A percentile compares a stretch with the other conserved stretches of the same genome.
Conservation (phyloP, 2,888 invertebrate genomes). For the Muschampia plurimacula region DNA sequence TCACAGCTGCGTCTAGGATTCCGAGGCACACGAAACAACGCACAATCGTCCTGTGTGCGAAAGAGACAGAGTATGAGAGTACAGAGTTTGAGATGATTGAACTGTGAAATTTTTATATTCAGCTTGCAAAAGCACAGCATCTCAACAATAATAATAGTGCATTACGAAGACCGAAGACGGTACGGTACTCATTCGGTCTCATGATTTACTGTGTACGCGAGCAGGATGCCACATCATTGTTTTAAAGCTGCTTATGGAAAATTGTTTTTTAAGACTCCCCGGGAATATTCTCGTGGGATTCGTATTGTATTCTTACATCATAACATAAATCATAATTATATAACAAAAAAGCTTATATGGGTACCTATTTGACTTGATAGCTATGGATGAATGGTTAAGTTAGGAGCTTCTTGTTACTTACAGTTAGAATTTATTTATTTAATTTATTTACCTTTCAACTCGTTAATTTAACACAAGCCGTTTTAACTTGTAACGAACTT, state of each 20-base stretch:
- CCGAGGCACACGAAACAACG: constrained; percentile 63
- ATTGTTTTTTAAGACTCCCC: constrained; percentile 39
- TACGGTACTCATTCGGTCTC: constrained; percentile 46
- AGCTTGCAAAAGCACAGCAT: constrained; percentile 75
- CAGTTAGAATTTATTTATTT: too few relatives aligned
- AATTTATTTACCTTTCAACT: too few relatives aligned
- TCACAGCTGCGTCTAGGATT: constrained; percentile 82
- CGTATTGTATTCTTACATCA: constrained; percentile 18
- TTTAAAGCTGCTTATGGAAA: constrained; percentile 47
- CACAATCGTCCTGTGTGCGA: constrained; percentile 47
- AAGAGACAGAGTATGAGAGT: constrained; percentile 53
- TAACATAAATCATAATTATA: constrained; percentile 33
- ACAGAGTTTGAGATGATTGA: constrained; percentile 76
- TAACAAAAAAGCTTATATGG: constrained; percentile 26
- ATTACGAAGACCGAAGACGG: constrained; percentile 32
- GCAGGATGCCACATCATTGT: constrained; percentile 47
- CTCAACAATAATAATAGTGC: constrained; percentile 65
- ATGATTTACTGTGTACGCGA: constrained; percentile 45
- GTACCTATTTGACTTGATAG: too few relatives aligned
- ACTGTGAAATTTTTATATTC: constrained; percentile 80
- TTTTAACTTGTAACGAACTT: too few relatives aligned
- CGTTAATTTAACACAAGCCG: too few relatives aligned
- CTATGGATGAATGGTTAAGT: too few relatives aligned
- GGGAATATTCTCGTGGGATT: constrained; percentile 26
- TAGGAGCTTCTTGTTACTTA: too few relatives aligned